Evolutionary conservation across 30 jellyfish, hydroid and myxozoan species (phyloP), one percentile per base, ranked within the genome.

Genomic region (Turritopsis dohrnii): DNA sequence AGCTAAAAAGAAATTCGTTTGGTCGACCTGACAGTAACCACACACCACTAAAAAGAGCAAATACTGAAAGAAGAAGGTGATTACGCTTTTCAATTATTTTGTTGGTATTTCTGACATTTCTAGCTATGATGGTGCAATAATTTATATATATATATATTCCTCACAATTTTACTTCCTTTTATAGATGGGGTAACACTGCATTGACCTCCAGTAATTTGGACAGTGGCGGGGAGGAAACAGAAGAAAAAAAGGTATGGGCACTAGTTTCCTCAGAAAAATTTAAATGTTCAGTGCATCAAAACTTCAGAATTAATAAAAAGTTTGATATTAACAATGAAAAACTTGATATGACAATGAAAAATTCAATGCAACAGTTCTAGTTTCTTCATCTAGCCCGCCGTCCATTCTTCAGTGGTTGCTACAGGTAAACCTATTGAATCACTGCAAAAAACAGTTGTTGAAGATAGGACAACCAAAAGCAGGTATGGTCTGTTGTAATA

Each of bases 171-270:
- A 66, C 76, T 74, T 16, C 20, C 26, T 29, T 28, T 73, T 53
- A 1, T 76, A 92, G 97, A 81, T 92, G 96, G 97, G 96, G 97
- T 30, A 60, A 84, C 23, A 90, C 89, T n/a, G 52, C 87, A 30
- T 31, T 88, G 71, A 29, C 76, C 71, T 89, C 76, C 60, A 73
- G 25, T 1, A 81, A 28, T 28, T 85, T 87, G 90, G 97, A 92
- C 22, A 92, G 97, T 88, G 89, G 96, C 79, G 97, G 96, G 7
- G 97, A 92, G 52, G 97, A 92, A 76, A 96, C 87, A 23, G 74
- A 75, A 31, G 80, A 90, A 82, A 76, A 85, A 24, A 92, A 92
- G 95, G 97, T 87, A 24, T 19, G 18, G 7, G 65, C 1, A 28
- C 27, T 18, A 31, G n/a, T n/a, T n/a, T n/a, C n/a, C n/a, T n/a